A percentile compares a stretch with the other conserved stretches of the same genome.
Conservation (phyloP, 2,888 invertebrate genomes). For the Erebia epiphron region DNA sequence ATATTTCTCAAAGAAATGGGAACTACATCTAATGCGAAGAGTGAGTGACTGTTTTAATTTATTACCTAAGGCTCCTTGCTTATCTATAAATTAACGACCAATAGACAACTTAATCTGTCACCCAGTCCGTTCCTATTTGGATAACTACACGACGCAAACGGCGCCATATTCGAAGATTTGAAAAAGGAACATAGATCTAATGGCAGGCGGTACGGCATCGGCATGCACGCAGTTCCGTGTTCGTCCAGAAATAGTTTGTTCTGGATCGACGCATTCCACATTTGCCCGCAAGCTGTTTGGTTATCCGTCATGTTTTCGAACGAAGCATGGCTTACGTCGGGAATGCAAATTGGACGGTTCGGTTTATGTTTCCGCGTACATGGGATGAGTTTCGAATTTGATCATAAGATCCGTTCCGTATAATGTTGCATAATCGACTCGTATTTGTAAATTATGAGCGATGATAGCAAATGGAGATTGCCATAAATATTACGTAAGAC, state of each 20-base stretch:
- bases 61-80: neutral
- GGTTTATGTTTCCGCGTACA: constrained; percentile 18
- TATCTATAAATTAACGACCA: constrained; percentile 14
- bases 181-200: constrained; percentile 48
- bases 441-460: neutral
- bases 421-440: constrained; percentile 12
- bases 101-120: constrained; percentile 18
- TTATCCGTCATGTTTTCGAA: constrained; percentile 51
- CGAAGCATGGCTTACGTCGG: constrained; percentile 22
- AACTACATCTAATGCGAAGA: neutral
- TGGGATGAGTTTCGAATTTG: constrained; percentile 13
- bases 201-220: constrained; percentile 44
- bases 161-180: constrained; percentile 42
- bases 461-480: neutral
- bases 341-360: constrained; percentile 11
- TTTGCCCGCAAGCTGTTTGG: constrained; percentile 53
- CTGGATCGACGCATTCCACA: constrained; percentile 62
- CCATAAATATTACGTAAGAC: neutral
- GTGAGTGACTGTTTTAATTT: neutral
- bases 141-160: neutral
- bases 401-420: constrained; percentile 9
- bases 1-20: neutral
- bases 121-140: constrained; percentile 20
- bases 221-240: constrained; percentile 59
- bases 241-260: constrained; percentile 68